Base-by-base conservation (phyloP, 1,140 invertebrate genomes). In the Caenorhabditis briggsae region DNA sequence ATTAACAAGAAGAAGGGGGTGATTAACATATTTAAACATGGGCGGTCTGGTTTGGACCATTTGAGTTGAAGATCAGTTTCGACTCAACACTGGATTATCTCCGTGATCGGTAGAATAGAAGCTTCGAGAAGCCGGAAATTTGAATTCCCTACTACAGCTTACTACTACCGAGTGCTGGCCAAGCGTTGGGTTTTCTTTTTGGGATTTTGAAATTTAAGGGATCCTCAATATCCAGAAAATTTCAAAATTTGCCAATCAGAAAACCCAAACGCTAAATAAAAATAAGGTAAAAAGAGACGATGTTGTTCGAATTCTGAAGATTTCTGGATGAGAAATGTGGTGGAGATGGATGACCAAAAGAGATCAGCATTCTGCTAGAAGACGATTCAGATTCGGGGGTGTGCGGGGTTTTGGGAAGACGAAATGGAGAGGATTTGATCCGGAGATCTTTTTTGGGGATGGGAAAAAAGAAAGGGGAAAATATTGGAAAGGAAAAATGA, bases 1-100 rank as follows among this genome's bases (percentile, higher is more conserved):
- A 46, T 78, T 78, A 78, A 78, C 43, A 78, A 74, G 11, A 43
- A 43, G n/a, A 16, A 41, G 46, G 70, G 20, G 41, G 18, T 14
- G 6, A 46, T 11, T 23, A 23, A 25, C 20, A 70, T 70, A 43
- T 3, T 18, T 23, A 65, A 23, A 65, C n/a, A n/a, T n/a, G 8
- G 11, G 3, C 20, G 41, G 11, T 50, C 46, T 18, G 23, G 50
- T 43, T 43, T 70, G 43, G 70, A 78, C n/a, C 46, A 50, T 78
- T 78, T 78, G 70, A 78, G 70, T 50, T 78, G 70, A 78, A 78
- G 70, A 78, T 78, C 70, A 78, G 46, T 16, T 78, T 78, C 70
- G 70, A 78, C 70, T 78, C 70, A 78, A 78, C 70, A 78, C 70
- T 78, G 70, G 70, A 78, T 78, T 78, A 20, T 78, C 70, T 78